A percentile compares a stretch with the other conserved stretches of the same genome.
Evolutionary conservation across 2,797 vertebrate genomes (phyloP).

Genomic region (Cyclopterus lumpus): DNA sequence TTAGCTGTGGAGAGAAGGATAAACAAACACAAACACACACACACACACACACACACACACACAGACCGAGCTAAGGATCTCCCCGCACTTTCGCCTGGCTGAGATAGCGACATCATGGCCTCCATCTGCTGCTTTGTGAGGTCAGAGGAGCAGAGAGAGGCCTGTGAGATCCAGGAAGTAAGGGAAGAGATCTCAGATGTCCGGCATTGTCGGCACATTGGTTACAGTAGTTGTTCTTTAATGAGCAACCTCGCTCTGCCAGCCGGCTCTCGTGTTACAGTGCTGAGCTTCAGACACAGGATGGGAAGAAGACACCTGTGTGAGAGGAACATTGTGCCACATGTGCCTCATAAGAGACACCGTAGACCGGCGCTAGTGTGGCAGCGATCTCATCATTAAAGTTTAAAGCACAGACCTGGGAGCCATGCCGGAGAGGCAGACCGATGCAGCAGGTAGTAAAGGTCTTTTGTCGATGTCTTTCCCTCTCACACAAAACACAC

Average conservation of each 20-base stretch:
- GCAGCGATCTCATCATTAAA: slow-evolving; percentile 61
- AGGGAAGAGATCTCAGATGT: slow-evolving; percentile 58
- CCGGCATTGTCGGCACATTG: slow-evolving; percentile 38
- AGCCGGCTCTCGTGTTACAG: slow-evolving; percentile 63
- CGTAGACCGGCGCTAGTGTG: slow-evolving; percentile 27
- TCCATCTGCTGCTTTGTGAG: slow-evolving; percentile 17
- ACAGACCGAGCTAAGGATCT: background rate
- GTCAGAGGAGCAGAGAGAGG: slow-evolving; percentile 33
- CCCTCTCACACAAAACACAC: slow-evolving; percentile 1
- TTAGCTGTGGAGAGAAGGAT: background rate
- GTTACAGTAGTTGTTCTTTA: slow-evolving; percentile 68
- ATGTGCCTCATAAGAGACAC: slow-evolving; percentile 48
- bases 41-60: background rate
- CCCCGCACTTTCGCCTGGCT: background rate
- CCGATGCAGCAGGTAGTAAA: slow-evolving; percentile 2
- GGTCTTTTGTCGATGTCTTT: background rate
- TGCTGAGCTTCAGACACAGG: slow-evolving; percentile 28
- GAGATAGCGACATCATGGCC: slow-evolving; percentile 4
- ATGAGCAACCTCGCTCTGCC: slow-evolving; percentile 60
- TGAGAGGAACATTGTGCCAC: slow-evolving; percentile 31
- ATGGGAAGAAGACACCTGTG: slow-evolving; percentile 64
- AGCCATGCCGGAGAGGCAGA: slow-evolving; percentile 29
- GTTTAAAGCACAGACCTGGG: slow-evolving; percentile 62
- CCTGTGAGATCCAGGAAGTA: slow-evolving; percentile 50
- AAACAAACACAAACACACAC: background rate